phyloP scores from a whole-genome alignment of 2,797 vertebrate genomes.

The Otolemur crassicaudatus region DNA sequence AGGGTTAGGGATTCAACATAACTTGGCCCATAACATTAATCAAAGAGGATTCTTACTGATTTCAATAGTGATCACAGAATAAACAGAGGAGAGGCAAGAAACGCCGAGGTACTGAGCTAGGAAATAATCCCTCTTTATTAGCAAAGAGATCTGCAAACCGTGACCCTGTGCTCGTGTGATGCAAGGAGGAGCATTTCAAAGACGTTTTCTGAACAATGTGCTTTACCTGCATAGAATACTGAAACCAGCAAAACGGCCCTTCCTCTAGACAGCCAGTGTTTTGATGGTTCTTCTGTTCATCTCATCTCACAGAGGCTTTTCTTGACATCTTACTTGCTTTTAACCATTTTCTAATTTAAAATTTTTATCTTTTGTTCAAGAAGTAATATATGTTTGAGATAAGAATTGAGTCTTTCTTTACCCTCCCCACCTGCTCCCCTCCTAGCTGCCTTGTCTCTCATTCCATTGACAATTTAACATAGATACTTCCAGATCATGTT shows the following conservation, averaged over 20 bases:
- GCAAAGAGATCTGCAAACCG: neutral
- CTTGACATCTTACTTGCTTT: neutral
- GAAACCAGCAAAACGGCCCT: neutral
- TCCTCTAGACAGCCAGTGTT: neutral
- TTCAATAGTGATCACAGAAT: neutral
- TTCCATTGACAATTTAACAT: neutral
- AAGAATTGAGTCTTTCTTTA: neutral
- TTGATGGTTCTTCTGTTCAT: neutral
- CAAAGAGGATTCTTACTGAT: neutral
- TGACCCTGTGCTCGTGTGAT: rapidly evolving
- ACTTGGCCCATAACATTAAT: neutral
- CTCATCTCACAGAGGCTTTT: neutral
- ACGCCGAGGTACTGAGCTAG: neutral
- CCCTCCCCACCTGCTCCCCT: neutral
- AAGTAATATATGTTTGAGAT: neutral
- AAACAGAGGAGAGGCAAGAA: neutral
- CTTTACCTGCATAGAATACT: neutral
- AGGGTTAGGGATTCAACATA: neutral
- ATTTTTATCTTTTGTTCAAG: constrained; percentile 7
- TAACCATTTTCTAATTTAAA: neutral
- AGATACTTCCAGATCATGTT: neutral
- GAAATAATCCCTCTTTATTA: neutral
- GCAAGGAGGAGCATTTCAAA: neutral
- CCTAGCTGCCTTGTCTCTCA: neutral
- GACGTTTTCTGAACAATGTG: neutral